phyloP scores from a whole-genome alignment of 2,113 vertebrate genomes.

The Diphyllodes magnificus region DNA sequence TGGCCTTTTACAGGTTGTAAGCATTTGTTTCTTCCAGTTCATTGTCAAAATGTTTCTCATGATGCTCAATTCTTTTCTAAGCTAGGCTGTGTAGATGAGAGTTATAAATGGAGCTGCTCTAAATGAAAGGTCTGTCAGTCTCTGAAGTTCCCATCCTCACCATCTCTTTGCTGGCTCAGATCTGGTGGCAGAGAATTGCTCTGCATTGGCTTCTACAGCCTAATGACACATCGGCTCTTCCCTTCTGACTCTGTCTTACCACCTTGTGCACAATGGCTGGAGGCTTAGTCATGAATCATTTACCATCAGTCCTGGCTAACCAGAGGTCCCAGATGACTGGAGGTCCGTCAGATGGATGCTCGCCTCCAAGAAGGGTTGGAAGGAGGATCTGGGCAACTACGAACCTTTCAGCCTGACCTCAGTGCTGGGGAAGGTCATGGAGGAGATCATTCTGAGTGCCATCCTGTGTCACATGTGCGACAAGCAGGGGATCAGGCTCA shows the following conservation, averaged over 20 bases:
- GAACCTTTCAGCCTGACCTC: neutral
- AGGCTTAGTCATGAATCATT: neutral
- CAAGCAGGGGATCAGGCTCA: neutral
- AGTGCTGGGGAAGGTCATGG: neutral
- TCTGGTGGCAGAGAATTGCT: neutral
- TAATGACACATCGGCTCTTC: neutral
- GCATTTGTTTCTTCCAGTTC: neutral
- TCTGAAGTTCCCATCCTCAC: neutral
- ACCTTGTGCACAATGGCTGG: neutral
- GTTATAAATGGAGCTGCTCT: neutral
- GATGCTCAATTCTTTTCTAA: neutral
- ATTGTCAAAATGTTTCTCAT: neutral
- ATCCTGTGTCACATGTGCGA: rapidly evolving
- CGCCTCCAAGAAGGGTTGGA: neutral
- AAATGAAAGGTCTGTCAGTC: neutral
- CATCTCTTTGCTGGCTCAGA: neutral
- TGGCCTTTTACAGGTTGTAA: neutral
- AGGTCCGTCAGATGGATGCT: neutral
- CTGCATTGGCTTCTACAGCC: neutral
- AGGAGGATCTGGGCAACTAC: neutral
- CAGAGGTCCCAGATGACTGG: neutral
- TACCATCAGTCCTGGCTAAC: neutral
- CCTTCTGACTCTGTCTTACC: neutral
- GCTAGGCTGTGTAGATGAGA: neutral
- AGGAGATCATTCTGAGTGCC: neutral